Base-by-base conservation (phyloP, 1,140 invertebrate species). In the Steinernema khuongi region DNA sequence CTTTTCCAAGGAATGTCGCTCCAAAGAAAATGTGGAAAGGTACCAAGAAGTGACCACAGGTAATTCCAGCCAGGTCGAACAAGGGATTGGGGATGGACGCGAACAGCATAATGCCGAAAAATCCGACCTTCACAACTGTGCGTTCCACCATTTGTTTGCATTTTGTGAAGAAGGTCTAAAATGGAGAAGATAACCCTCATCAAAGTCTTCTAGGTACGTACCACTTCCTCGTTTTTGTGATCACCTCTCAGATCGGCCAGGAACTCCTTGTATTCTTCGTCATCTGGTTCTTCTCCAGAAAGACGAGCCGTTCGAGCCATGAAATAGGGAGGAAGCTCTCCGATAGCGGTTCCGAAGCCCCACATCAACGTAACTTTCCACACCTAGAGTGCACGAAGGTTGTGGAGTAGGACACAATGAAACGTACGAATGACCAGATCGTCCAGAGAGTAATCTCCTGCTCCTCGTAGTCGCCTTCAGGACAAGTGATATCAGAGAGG, bases 21-120 rank as follows among this genome's bases (percentile, higher is more conserved):
- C 96, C 96, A 86, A 99, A 99, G 88, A 99, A 99, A 30, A 96
- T 98, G 94, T 94, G 97, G 88, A 99, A 99, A 33, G 96, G 96
- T 81, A 99, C 94, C 67, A 97, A 88, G 86, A 97, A 99, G 87
- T 99, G 95, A 11, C 97, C 97, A 87, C 96, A 99, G 0, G 94
- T 98, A 60, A 99, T 93, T 0, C 96, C 97, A 70, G 97, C 97
- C 80, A 99, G 88, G 86, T 99, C 97, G 87, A 99, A 99, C 70
- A 99, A 86, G 0, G 97, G 97, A 89, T 99, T 99, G n/a, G 97
- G 97, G 85, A 85, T 92, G 74, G 94, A 96, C 50, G 96, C 97
- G 88, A 96, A 99, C 1, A 94, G 91, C 73, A 99, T 86, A 79
- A 99, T 99, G 29, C 96, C 96, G 78, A 94, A 91, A 87, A 99